Base-by-base conservation (phyloP, 2,888 invertebrate genomes). In the Lasioglossum leucozonium region DNA sequence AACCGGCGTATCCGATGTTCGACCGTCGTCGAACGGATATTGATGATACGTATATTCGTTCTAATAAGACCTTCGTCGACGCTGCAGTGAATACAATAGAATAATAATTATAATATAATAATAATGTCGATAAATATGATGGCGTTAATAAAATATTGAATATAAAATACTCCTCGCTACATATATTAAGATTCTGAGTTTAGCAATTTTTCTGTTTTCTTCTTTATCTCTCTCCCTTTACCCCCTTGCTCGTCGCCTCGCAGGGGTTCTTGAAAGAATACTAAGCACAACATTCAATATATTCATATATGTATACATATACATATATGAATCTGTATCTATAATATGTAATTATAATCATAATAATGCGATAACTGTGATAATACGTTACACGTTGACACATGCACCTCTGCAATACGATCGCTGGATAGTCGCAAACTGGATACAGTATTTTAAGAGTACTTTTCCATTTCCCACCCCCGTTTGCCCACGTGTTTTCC, bases 261-360 rank as follows among this genome's bases (percentile, higher is more conserved):
- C 86, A 85, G 67, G 91, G 91, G 89, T 84, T 88, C 89, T 85
- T 86, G 88, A 92, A 91, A 91, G 92, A 92, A 91, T 91, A 92
- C 92, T 88, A 94, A 94, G 90, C 93, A 94, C 94, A 94, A 95
- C 94, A 94, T 94, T 94, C 90, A 94, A 94, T 94, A 77, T 58
- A 79, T 85, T 72, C 69, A 11, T n/a, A 79, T 75, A 77, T 73
- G 30, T 67, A 71, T 40, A 26, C 16, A 82, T 34, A 65, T 34
- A 79, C 78, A 73, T 22, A 77, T 78, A 77, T 77, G 47, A 58
- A 74, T 82, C 58, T 62, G 74, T 82, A 67, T 79, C 65, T 73
- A 71, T 85, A 85, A 85, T 85, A 77, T 72, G 75, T 82, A 86
- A 88, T 87, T 67, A 77, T 88, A 88, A 87, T 87, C 82, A 85